Evolutionary conservation across 2,113 vertebrate species (phyloP), one percentile per base, ranked within the genome.

Genomic region (Neodon shergylaensis): DNA sequence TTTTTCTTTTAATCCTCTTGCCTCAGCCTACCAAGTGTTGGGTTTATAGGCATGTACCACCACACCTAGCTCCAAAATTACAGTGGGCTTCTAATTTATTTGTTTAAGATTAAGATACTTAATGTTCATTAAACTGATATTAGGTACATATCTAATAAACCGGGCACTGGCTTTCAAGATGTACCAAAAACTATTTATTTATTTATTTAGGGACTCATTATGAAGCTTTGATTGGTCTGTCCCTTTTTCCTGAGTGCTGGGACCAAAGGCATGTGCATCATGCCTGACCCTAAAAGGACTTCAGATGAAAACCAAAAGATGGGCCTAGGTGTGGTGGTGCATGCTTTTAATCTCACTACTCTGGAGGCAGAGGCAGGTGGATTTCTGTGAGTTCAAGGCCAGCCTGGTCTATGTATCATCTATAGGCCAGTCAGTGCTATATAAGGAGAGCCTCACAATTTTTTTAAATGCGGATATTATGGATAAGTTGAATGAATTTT

Each of bases 91-190:
- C 65, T 87, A 52, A 97, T 16, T 83, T 89, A 39, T 16, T 13
- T 88, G 47, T 85, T 44, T 47, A 85, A 47, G 28, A 36, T 95
- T 95, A 94, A 92, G 78, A 82, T 74, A 12, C 76, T 95, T 92
- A 90, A 72, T 49, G 49, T 76, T 92, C 36, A 31, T 91, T 58
- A 47, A 88, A 79, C 81, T 90, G 90, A 73, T 73, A 39, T 39
- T 73, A 73, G 21, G 21, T 58, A 84, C 63, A 26, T 72, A 82
- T 26, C 44, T 93, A 70, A 49, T 47, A 26, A 82, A 58, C 26
- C 9, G 83, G 78, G 44, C 28, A 76, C 47, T 81, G 78, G 54
- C 47, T 52, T 95, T 11, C 90, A 82, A 70, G 31, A 77, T 84
- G 66, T 9, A 49, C 49, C 63, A 66, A 93, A 97, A 81, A 36